Evolutionary conservation across 2,797 vertebrate species (phyloP), one percentile per base, ranked within the genome.

Genomic region (Ceryle rudis): DNA sequence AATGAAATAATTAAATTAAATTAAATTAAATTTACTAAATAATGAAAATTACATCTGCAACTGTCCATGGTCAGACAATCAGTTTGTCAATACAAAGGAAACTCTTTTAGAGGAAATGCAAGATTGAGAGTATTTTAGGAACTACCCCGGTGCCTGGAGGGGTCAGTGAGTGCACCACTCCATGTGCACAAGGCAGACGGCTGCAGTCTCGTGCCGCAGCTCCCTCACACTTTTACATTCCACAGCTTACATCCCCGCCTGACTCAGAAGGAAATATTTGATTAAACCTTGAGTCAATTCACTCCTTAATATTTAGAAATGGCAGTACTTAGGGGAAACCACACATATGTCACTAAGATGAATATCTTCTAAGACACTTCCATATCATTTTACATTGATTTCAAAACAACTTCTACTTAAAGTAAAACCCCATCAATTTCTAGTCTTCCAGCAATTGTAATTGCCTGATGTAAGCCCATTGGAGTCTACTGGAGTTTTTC

Each of bases 401-500:
- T 91, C 41, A 33, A 86, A 96, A 83, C 28, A 81, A 78, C 64
- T 89, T 85, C 57, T 42, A 46, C 55, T 65, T 89, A 47, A 94
- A 83, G 37, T 70, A 85, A 92, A 93, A 94, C 14, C 6, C 17
- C 47, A 65, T 86, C 80, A 60, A 75, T 95, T 91, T 95, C 69
- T 73, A 89, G 29, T 58, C 58, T 58, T 83, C 31, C 55, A 84
- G 62, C 39, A 86, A 64, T 79, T 39, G n/a, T 44, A 81, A 81
- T 33, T 87, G 31, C 46, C 75, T 96, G 79, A 83, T 69, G 39
- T 72, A 88, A 95, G 46, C 58, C 62, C 35, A 12, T 5, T 84
- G 86, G 62, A 89, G 90, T 66, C 70, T 92, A 75, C 39, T 92
- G 91, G 92, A 94, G 19, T 47, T 20, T 79, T 86, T 96, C 95